A percentile compares a stretch with the other conserved stretches of the same genome.
Evolutionary conservation across 2,888 invertebrate genomes (phyloP).

Genomic region (Pyrochroa serraticornis): DNA sequence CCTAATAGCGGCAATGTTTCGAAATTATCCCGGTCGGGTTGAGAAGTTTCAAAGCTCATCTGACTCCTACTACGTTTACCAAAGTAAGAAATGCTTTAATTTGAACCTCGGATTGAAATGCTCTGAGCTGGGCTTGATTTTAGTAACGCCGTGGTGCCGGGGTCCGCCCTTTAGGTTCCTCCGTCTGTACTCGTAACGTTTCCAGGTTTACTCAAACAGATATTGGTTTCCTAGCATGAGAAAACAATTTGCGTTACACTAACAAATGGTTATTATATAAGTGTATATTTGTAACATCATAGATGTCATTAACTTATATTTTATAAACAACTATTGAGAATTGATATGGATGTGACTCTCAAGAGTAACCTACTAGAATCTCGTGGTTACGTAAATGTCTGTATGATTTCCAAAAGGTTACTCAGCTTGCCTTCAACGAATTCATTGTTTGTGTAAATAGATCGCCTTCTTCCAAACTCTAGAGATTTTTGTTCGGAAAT

Average conservation of each 20-base stretch:
- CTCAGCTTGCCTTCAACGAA: slow-evolving; percentile 35
- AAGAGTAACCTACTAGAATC: slow-evolving; percentile 14
- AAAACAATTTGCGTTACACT: slow-evolving; percentile 32
- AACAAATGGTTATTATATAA: slow-evolving; percentile 33
- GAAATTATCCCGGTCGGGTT: too few species aligned
- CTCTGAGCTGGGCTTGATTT: slow-evolving; percentile 6
- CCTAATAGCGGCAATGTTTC: too few species aligned
- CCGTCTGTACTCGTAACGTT: slow-evolving; percentile 1
- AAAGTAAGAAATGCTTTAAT: too few species aligned
- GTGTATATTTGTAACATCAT: slow-evolving; percentile 45
- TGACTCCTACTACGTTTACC: too few species aligned
- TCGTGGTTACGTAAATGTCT: slow-evolving; percentile 4
- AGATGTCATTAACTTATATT: slow-evolving; percentile 40
- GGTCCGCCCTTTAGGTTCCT: too few species aligned
- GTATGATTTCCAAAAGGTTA: slow-evolving; percentile 23
- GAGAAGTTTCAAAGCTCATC: too few species aligned
- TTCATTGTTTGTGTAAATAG: slow-evolving; percentile 30
- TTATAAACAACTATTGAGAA: slow-evolving; percentile 33
- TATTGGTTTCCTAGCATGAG: slow-evolving; percentile 32
- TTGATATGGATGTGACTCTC: slow-evolving; percentile 17
- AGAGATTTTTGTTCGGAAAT: slow-evolving; percentile 15
- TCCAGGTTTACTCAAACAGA: slow-evolving; percentile 37
- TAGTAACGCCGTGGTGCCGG: slow-evolving; percentile 20
- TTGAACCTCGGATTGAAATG: too few species aligned
- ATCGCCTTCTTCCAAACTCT: slow-evolving; percentile 28